Conservation (phyloP, 2,888 invertebrate species). For the Nephrotoma flavescens region DNA sequence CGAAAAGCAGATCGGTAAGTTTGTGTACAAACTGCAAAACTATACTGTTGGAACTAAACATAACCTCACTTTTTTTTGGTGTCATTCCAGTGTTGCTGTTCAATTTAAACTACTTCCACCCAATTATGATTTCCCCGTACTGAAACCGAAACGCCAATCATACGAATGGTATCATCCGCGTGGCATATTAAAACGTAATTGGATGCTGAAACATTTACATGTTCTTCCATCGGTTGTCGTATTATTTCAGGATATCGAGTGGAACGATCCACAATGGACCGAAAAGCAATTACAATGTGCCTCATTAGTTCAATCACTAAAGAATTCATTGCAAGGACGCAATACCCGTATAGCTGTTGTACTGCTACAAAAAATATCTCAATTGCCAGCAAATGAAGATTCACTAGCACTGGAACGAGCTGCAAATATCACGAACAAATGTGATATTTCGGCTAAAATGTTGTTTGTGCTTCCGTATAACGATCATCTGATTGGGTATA, state of each 20-base stretch:
- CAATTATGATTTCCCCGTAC: slow-evolving; percentile 75
- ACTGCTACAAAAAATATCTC: slow-evolving; percentile 71
- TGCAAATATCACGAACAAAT: slow-evolving; percentile 76
- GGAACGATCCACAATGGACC: slow-evolving; percentile 90
- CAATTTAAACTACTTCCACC: slow-evolving; percentile 68
- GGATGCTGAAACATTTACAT: slow-evolving; percentile 87
- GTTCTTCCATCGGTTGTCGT: slow-evolving; percentile 86
- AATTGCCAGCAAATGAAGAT: slow-evolving; percentile 67
- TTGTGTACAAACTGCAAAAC: not conserved
- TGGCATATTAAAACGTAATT: slow-evolving; percentile 85
- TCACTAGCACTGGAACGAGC: slow-evolving; percentile 80
- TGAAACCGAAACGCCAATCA: slow-evolving; percentile 73
- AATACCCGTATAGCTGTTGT: slow-evolving; percentile 70
- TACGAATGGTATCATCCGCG: slow-evolving; percentile 94
- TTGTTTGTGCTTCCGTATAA: slow-evolving; percentile 84
- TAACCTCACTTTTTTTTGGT: not conserved
- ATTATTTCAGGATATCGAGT: slow-evolving; percentile 92
- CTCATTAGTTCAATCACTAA: slow-evolving; percentile 67
- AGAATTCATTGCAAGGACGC: slow-evolving; percentile 34
- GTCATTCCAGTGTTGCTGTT: slow-evolving; percentile 50
- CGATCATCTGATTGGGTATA: slow-evolving; percentile 66
- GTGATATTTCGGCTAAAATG: slow-evolving; percentile 82
- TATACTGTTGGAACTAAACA: not conserved
- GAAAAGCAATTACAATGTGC: slow-evolving; percentile 92
- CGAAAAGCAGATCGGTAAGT: slow-evolving; percentile 48